Conservation (phyloP, 2,113 vertebrate genomes). For the Steatornis caripensis region DNA sequence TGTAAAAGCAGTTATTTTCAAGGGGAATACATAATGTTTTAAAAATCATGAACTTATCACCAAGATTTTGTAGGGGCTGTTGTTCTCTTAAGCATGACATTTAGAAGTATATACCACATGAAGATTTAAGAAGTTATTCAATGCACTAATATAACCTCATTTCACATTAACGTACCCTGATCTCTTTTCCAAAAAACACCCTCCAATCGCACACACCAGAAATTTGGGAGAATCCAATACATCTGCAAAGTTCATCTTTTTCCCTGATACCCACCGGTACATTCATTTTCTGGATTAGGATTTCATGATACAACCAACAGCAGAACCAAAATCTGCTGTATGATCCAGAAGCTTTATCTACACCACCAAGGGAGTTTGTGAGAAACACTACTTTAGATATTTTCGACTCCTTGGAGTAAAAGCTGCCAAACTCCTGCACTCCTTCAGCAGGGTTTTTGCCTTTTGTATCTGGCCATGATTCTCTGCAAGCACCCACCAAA, state of each 20-base stretch:
- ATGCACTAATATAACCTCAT: background rate
- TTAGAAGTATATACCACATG: background rate
- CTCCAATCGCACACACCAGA: background rate
- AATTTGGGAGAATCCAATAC: background rate
- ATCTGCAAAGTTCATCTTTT: background rate
- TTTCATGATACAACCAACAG: background rate
- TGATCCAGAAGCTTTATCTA: background rate
- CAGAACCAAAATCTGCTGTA: background rate
- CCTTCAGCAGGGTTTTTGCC: background rate
- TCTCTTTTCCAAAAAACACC: background rate
- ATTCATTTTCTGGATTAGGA: background rate
- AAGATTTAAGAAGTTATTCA: background rate
- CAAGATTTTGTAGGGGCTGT: background rate
- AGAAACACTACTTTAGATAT: background rate
- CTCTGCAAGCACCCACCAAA: background rate
- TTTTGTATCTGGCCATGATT: background rate
- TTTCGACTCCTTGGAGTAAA: background rate
- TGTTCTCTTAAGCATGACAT: background rate
- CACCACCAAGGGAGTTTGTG: background rate
- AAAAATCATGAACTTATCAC: background rate
- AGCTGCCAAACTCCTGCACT: background rate
- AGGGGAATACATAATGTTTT: background rate
- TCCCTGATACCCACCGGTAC: background rate
- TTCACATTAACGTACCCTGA: background rate
- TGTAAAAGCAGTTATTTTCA: background rate